phyloP scores from a whole-genome alignment of 1,140 invertebrate genomes.

The Rhopalosiphum maidis region DNA sequence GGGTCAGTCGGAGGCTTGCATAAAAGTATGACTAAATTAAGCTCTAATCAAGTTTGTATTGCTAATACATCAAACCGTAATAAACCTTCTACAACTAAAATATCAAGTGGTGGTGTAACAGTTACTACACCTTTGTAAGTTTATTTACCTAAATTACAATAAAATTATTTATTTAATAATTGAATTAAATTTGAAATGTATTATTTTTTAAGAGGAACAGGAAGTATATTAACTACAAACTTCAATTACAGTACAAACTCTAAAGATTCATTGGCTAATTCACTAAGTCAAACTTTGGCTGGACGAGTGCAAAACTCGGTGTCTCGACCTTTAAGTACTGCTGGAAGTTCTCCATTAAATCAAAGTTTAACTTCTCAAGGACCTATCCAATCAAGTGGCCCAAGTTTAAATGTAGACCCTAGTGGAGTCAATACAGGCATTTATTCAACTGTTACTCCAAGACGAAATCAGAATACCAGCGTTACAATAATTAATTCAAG shows the following conservation, averaged over 20 bases:
- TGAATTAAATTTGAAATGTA: not conserved
- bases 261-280: conserved; percentile 51
- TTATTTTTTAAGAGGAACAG: conserved; percentile 24
- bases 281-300: conserved; percentile 52
- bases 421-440: conserved; percentile 41
- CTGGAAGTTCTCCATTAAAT: conserved; percentile 60
- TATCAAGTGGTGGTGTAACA: conserved; percentile 71
- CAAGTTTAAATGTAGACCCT: conserved; percentile 52
- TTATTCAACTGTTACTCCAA: conserved; percentile 68
- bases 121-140: conserved; percentile 66
- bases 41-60: conserved; percentile 75
- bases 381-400: conserved; percentile 59
- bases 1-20: conserved; percentile 79
- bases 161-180: not conserved
- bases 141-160: not conserved
- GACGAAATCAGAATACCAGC: conserved; percentile 71
- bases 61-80: conserved; percentile 60
- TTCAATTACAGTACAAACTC: conserved; percentile 45
- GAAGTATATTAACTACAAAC: conserved; percentile 30
- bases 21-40: conserved; percentile 81
- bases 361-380: conserved; percentile 60
- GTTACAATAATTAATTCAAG: conserved; percentile 71
- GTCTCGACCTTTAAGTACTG: conserved; percentile 58
- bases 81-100: conserved; percentile 61
- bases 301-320: conserved; percentile 42